phyloP scores from a whole-genome alignment of 2,888 invertebrate species.

The Latrodectus hesperus region DNA sequence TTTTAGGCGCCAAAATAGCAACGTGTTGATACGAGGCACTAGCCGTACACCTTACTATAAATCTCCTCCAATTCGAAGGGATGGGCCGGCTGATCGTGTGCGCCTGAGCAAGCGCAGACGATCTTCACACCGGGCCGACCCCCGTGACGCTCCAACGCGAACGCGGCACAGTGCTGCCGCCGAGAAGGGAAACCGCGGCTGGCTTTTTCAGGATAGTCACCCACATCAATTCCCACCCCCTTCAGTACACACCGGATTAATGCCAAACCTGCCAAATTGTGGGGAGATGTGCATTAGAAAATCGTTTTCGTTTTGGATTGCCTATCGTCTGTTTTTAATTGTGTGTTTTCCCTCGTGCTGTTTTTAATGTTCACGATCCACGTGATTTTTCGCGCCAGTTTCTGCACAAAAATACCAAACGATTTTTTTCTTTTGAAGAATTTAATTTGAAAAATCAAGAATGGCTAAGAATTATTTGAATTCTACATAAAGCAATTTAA shows the following conservation, averaged over 20 bases:
- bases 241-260: slow-evolving; percentile 16
- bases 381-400: background rate
- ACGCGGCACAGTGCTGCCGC: slow-evolving; percentile 35
- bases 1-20: background rate
- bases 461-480: too few relatives aligned
- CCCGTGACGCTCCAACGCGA: slow-evolving; percentile 16
- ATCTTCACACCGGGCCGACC: slow-evolving; percentile 28
- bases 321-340: background rate
- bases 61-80: slow-evolving; percentile 37
- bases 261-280: background rate
- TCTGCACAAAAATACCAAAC: too few relatives aligned
- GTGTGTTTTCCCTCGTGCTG: background rate
- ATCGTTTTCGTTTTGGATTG: background rate
- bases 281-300: background rate
- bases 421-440: too few relatives aligned
- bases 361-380: background rate
- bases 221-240: background rate
- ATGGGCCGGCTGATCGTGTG: slow-evolving; percentile 39
- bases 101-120: slow-evolving; percentile 58
- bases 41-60: slow-evolving; percentile 28
- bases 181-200: slow-evolving; percentile 38
- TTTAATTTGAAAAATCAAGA: too few relatives aligned
- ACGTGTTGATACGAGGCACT: slow-evolving; percentile 15
- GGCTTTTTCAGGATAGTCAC: slow-evolving; percentile 9
- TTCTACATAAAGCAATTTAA: too few relatives aligned